Evolutionary conservation across 2,113 vertebrate genomes (phyloP).

Genomic region (Cheirogaleus medius): DNA sequence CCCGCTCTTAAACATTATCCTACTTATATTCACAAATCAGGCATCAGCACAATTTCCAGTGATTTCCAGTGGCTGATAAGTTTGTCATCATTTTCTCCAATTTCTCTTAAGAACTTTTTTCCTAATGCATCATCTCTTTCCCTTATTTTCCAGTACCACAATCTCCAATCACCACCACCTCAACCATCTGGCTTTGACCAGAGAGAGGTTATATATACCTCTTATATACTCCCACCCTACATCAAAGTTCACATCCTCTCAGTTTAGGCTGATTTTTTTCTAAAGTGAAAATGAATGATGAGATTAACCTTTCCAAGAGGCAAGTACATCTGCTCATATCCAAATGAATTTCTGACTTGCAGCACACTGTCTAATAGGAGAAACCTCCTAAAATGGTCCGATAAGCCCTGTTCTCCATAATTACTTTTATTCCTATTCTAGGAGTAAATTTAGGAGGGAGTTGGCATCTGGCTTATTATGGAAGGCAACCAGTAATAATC

Average conservation of each 20-base stretch:
- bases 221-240: neutral
- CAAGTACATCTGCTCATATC: neutral
- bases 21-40: neutral
- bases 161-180: neutral
- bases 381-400: neutral
- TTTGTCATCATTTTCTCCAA: neutral
- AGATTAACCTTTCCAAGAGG: slow-evolving; percentile 38
- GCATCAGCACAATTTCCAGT: neutral
- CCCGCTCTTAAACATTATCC: neutral
- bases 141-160: neutral
- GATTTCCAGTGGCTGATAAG: neutral
- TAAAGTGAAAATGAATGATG: slow-evolving; percentile 20
- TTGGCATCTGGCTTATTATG: neutral
- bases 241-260: neutral
- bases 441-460: neutral
- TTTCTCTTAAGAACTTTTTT: neutral
- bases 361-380: neutral
- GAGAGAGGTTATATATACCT: neutral
- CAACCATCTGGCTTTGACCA: neutral
- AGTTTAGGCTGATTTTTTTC: neutral
- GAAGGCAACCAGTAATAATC: neutral
- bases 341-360: slow-evolving; percentile 23
- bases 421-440: neutral
- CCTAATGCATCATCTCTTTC: neutral
- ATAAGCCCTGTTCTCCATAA: neutral